Conservation (phyloP, 2,797 vertebrate genomes). For the Sitta carolinensis region DNA sequence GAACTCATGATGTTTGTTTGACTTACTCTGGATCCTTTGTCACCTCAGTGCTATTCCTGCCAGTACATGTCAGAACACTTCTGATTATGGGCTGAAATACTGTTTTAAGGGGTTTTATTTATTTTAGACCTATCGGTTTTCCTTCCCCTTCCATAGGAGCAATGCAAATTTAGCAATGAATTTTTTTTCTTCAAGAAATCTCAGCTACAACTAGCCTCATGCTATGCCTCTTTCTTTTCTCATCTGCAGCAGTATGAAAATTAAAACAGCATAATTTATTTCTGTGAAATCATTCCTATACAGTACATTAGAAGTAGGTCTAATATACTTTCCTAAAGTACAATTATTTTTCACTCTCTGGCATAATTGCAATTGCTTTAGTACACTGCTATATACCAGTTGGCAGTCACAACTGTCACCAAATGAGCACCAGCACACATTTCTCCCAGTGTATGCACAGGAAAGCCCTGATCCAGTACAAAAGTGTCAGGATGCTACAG, state of each 20-base stretch:
- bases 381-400: neutral
- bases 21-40: neutral
- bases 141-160: neutral
- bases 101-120: neutral
- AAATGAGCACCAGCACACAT: neutral
- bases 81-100: neutral
- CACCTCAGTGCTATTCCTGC: conserved; percentile 19
- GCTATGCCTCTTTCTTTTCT: neutral
- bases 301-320: neutral
- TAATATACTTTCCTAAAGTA: neutral
- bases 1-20: neutral
- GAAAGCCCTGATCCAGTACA: neutral
- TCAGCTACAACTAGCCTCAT: neutral
- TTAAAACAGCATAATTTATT: neutral
- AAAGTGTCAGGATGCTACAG: neutral
- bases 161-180: neutral
- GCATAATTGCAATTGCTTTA: neutral
- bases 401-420: neutral
- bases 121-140: neutral
- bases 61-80: neutral
- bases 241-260: neutral
- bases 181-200: neutral
- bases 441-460: neutral
- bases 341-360: neutral
- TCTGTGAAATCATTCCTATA: neutral